Evolutionary conservation across 2,113 vertebrate species (phyloP), one percentile per base, ranked within the genome.

Genomic region (Corythornis madagascariensis): DNA sequence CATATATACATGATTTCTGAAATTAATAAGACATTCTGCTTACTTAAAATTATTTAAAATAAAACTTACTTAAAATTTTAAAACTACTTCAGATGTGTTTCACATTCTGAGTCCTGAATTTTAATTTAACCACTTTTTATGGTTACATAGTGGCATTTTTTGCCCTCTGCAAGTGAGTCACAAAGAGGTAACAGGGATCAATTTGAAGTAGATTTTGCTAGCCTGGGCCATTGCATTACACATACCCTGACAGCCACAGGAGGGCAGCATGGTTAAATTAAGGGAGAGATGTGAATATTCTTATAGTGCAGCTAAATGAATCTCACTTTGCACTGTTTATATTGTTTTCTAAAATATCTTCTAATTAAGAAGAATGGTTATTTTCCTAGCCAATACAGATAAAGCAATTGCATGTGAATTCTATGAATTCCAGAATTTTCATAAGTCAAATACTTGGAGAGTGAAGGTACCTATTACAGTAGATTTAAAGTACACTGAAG

Each of bases 201-300:
- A 26, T 59, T 40, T 50, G 50, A 82, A 53, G 3, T 26, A 43
- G 35, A 28, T 47, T 35, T 69, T 61, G 24, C 7, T 19, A 19
- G 26, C 16, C 48, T 40, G 72, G 5, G 6, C 65, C 5, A 1
- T 20, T 69, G 57, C 35, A 16, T 91, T 92, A 31, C 48, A 29
- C 70, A 63, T 72, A 93, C 67, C 29, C 88, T 87, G 93, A 81
- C 33, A 83, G 95, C 97, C 98, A 98, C 97, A 85, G 93, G 98
- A 96, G 97, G 97, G 97, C 97, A 97, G 97, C 96, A 82, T 97
- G 71, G 96, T 96, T 95, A 97, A 96, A 95, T 94, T 75, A 94
- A 95, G 91, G 92, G 76, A 92, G 80, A 85, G 9, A 85, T 26
- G 9, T 24, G 45, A 60, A 16, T 43, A 11, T 29, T 22, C 12